These are phyloP conservation scores for Holotrichia oblita DNA, from an alignment of 1,140 invertebrate genomes.

Conservation along the genomic window DNA sequence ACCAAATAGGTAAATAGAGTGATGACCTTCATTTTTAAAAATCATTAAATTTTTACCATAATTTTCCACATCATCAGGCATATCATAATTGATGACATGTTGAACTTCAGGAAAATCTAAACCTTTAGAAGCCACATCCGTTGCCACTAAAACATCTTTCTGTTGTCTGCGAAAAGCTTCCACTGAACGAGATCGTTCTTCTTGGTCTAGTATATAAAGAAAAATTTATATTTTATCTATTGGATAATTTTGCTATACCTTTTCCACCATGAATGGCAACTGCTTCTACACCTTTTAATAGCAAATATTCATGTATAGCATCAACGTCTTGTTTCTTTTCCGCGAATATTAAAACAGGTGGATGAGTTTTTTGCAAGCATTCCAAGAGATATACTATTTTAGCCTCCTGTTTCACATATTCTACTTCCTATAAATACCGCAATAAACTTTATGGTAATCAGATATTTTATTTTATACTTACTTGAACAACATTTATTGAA, in stretches of 20 bases:
- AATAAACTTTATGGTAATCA: constrained; percentile 7
- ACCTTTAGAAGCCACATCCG: constrained; percentile 98
- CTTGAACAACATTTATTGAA: constrained; percentile 94
- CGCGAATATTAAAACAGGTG: constrained; percentile 98
- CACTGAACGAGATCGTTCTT: constrained; percentile 93
- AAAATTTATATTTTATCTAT: neutral
- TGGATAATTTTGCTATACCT: constrained; percentile 63
- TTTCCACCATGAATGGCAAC: constrained; percentile 99
- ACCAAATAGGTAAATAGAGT: too few relatives aligned
- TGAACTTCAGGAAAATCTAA: constrained; percentile 97
- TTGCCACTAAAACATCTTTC: constrained; percentile 95
- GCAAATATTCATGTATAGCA: constrained; percentile 96
- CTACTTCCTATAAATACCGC: constrained; percentile 75
- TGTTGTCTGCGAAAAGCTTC: constrained; percentile 91
- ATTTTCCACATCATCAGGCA: constrained; percentile 99
- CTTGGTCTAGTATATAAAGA: constrained; percentile 79
- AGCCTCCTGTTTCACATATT: constrained; percentile 98
- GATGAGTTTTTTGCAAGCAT: constrained; percentile 95
- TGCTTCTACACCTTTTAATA: constrained; percentile 96
- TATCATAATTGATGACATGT: constrained; percentile 99
- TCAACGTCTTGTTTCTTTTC: constrained; percentile 99
- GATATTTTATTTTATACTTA: constrained; percentile 49
- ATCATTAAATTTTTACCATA: constrained; percentile 76
- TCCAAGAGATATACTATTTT: constrained; percentile 95
- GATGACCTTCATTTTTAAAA: too few relatives aligned